A percentile compares a stretch with the other conserved stretches of the same genome.
Evolutionary conservation across 2,888 invertebrate species (phyloP).

Genomic region (Cistogaster globosa): DNA sequence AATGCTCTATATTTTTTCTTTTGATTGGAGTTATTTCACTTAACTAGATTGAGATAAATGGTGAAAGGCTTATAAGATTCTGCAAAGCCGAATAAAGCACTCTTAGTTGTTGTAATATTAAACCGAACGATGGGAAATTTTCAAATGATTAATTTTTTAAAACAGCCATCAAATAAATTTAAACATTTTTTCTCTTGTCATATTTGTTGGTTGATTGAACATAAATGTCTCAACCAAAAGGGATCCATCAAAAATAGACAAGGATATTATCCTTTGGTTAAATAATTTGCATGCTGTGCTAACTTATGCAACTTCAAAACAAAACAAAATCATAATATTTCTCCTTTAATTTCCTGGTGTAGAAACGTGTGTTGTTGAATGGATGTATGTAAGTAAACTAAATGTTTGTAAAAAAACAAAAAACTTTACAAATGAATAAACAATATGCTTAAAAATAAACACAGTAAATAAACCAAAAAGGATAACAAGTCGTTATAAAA

Average conservation of each 20-base stretch:
- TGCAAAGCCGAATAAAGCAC: no score
- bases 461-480: constrained; percentile 64
- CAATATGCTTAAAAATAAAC: constrained; percentile 68
- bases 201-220: constrained; percentile 71
- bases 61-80: no score
- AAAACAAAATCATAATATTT: neutral
- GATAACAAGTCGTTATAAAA: constrained; percentile 56
- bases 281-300: constrained; percentile 71
- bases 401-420: constrained; percentile 25
- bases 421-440: constrained; percentile 66
- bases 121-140: constrained; percentile 8
- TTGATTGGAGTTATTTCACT: no score
- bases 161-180: constrained; percentile 34
- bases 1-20: no score
- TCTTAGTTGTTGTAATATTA: neutral
- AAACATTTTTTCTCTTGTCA: constrained; percentile 53
- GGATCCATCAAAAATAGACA: constrained; percentile 70
- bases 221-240: constrained; percentile 69
- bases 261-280: constrained; percentile 67
- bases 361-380: constrained; percentile 1
- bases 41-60: no score
- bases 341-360: neutral
- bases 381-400: constrained; percentile 14
- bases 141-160: constrained; percentile 33
- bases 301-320: constrained; percentile 66